A percentile compares a stretch with the other conserved stretches of the same genome.
These are phyloP conservation scores for Cyclophora punctaria DNA, from an alignment of 2,888 invertebrate genomes.

Conservation along the genomic window DNA sequence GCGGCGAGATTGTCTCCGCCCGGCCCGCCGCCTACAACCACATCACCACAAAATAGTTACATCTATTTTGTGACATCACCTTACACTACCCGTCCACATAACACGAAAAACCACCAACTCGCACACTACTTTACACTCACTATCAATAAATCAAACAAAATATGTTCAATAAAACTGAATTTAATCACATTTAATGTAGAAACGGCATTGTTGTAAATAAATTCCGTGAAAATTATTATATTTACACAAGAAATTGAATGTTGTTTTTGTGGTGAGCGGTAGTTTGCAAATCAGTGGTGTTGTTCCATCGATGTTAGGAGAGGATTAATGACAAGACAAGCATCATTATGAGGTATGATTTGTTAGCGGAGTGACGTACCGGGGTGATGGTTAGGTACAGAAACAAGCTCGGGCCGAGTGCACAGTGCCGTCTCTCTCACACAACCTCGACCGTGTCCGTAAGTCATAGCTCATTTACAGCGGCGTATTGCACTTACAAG, in stretches of 20 bases:
- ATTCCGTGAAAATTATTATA: too few relatives aligned
- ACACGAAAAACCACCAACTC: conserved; percentile 22
- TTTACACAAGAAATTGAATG: too few relatives aligned
- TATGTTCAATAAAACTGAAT: too few relatives aligned
- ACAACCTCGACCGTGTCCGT: conserved; percentile 25
- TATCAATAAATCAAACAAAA: too few relatives aligned
- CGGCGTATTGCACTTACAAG: too few relatives aligned
- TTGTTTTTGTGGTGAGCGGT: not conserved
- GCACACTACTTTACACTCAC: not conserved
- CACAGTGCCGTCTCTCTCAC: conserved; percentile 24
- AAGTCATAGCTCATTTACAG: conserved; percentile 30
- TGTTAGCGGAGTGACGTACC: conserved; percentile 38
- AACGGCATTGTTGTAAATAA: too few relatives aligned
- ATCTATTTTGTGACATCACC: conserved; percentile 8
- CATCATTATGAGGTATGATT: conserved; percentile 41
- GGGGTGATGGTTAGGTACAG: conserved; percentile 19
- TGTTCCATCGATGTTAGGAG: conserved; percentile 28
- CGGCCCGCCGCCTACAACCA: conserved; percentile 71
- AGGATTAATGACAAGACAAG: conserved; percentile 57
- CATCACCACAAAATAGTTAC: conserved; percentile 9
- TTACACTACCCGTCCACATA: conserved; percentile 28
- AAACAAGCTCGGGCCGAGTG: conserved; percentile 42
- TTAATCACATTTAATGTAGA: too few relatives aligned
- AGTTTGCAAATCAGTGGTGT: conserved; percentile 15
- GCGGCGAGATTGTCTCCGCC: conserved; percentile 86